phyloP scores from a whole-genome alignment of 2,888 invertebrate genomes.

The Autographa pulchrina region DNA sequence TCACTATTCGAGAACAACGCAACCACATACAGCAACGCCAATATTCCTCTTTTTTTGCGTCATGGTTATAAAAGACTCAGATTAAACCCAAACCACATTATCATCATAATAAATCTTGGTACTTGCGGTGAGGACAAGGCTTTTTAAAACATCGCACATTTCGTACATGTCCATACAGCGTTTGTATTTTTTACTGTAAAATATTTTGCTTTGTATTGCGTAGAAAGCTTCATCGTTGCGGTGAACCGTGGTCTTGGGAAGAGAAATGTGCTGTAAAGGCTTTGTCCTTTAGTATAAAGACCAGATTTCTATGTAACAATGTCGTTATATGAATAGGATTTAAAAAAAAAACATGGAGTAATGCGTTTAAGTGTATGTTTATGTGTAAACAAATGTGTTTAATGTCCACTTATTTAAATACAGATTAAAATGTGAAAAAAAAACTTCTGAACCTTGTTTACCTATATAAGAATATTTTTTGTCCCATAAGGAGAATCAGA shows the following conservation, averaged over 20 bases:
- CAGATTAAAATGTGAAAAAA: too few relatives aligned
- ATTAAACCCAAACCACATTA: not conserved
- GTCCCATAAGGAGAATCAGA: too few relatives aligned
- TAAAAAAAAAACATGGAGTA: slow-evolving; percentile 31
- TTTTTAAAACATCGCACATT: slow-evolving; percentile 26
- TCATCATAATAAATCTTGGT: slow-evolving; percentile 8
- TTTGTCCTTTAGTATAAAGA: slow-evolving; percentile 36
- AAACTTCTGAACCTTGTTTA: too few relatives aligned
- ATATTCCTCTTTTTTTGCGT: not conserved
- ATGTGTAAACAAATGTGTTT: slow-evolving; percentile 5
- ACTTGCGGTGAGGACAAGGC: not conserved
- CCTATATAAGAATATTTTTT: too few relatives aligned
- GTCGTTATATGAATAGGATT: slow-evolving; percentile 21
- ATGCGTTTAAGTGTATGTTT: not conserved
- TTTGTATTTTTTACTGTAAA: slow-evolving; percentile 35
- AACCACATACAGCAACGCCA: not conserved
- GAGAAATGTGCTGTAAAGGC: slow-evolving; percentile 45
- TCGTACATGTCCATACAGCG: slow-evolving; percentile 5
- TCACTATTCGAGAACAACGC: not conserved
- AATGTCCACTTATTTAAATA: too few relatives aligned
- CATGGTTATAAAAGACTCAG: not conserved
- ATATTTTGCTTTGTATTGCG: slow-evolving; percentile 51
- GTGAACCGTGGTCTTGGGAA: slow-evolving; percentile 44
- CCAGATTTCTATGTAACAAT: slow-evolving; percentile 31
- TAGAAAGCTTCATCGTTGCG: slow-evolving; percentile 46